Percentiles rank a stretch among this genome's conserved stretches.
Evolutionary conservation across 2,113 vertebrate species (phyloP).

Genomic region (Cephalopterus ornatus): DNA sequence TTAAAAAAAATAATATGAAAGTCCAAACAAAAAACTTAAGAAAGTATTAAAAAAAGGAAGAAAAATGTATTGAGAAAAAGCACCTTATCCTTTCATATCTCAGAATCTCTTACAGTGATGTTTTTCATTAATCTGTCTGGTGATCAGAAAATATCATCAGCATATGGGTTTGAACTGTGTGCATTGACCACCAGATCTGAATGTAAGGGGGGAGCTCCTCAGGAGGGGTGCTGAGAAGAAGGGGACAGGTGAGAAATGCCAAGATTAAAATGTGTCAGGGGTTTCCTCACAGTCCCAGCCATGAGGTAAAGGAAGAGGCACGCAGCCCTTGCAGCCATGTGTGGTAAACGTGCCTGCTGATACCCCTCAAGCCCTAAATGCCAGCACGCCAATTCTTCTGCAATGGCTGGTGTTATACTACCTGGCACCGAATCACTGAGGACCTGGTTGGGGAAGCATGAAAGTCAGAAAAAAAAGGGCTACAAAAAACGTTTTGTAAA

Average conservation of each 20-base stretch:
- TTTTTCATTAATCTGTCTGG: neutral
- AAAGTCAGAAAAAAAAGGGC: neutral
- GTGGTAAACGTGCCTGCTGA: neutral
- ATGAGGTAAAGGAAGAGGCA: neutral
- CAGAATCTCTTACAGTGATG: neutral
- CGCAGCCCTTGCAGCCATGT: rapidly evolving
- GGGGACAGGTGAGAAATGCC: neutral
- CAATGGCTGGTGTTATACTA: neutral
- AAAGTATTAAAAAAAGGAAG: neutral
- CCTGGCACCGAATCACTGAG: neutral
- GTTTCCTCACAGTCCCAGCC: neutral
- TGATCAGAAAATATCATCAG: neutral
- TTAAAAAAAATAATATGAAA: neutral
- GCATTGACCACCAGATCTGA: neutral
- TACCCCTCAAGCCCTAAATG: neutral
- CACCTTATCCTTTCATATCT: neutral
- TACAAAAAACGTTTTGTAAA: neutral
- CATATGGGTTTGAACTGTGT: neutral
- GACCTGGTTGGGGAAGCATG: neutral
- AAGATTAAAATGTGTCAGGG: neutral
- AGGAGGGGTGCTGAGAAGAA: neutral
- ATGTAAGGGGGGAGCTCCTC: rapidly evolving
- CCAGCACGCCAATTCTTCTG: neutral
- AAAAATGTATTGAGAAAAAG: neutral
- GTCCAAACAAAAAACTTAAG: neutral